These are phyloP conservation scores for Epirrita christyi DNA, from an alignment of 2,888 invertebrate species.

Conservation along the genomic window DNA sequence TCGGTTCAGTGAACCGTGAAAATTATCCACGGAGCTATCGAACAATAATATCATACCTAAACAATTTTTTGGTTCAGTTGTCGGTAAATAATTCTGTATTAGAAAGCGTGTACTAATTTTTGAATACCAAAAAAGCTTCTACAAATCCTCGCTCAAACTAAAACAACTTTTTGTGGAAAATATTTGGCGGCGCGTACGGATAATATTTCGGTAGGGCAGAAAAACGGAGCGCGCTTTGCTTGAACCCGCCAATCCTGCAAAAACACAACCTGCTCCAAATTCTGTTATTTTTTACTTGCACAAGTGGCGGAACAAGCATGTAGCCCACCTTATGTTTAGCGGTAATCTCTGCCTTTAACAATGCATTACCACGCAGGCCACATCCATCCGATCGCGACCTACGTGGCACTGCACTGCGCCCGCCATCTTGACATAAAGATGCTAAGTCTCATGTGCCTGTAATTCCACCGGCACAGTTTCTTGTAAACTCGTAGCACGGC, in stretches of 20 bases:
- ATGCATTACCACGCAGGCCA: no score
- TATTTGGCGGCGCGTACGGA: slow-evolving; percentile 2
- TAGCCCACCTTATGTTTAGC: no score
- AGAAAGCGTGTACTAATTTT: not conserved
- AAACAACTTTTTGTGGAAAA: slow-evolving; percentile 5
- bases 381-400: no score
- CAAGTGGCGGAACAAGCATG: no score
- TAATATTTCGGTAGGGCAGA: not conserved
- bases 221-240: not conserved
- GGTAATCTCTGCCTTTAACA: no score
- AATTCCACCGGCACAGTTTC: no score
- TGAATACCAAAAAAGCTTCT: not conserved
- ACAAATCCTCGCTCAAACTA: not conserved
- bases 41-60: not conserved
- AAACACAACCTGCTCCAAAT: not conserved
- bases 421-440: no score
- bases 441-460: no score
- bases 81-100: not conserved
- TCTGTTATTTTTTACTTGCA: no score
- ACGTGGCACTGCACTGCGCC: no score
- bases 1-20: not conserved
- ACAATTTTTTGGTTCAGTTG: not conserved
- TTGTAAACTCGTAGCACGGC: not conserved
- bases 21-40: not conserved
- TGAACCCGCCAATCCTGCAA: not conserved